phyloP scores from a whole-genome alignment of 2,888 invertebrate genomes.

The Pristionchus exspectatus region DNA sequence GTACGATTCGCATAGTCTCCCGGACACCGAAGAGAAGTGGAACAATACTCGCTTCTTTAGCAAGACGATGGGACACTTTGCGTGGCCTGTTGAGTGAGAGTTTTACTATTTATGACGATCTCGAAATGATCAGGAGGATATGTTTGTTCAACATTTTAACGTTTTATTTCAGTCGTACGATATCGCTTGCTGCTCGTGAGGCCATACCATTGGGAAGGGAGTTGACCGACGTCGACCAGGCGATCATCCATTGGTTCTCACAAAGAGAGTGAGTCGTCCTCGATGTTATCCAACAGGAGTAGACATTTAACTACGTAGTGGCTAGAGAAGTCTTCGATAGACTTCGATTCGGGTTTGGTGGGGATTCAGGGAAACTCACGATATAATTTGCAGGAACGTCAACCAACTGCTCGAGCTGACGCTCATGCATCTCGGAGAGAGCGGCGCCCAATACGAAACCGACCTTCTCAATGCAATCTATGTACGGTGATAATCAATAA shows the following conservation, averaged over 20 bases:
- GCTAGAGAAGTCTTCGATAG: too few relatives aligned
- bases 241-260: conserved; percentile 56
- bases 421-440: conserved; percentile 26
- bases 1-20: conserved; percentile 64
- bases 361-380: too few relatives aligned
- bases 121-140: not conserved
- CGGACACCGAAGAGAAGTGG: conserved; percentile 64
- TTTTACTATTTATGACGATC: not conserved
- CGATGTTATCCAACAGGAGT: too few relatives aligned
- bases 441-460: not conserved
- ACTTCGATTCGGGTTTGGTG: too few relatives aligned
- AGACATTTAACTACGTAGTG: too few relatives aligned
- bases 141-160: too few relatives aligned
- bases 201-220: not conserved
- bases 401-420: conserved; percentile 42
- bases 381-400: conserved; percentile 54
- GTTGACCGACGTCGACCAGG: conserved; percentile 55
- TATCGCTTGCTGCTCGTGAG: not conserved
- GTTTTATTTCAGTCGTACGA: conserved; percentile 7
- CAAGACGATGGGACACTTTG: conserved; percentile 59
- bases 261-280: conserved; percentile 17
- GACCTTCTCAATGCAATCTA: not conserved
- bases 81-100: conserved; percentile 57
- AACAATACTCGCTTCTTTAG: conserved; percentile 60
- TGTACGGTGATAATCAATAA: too few relatives aligned